phyloP scores from a whole-genome alignment of 92 coral and sea anemone genomes.

The Palythoa caribaeorum region DNA sequence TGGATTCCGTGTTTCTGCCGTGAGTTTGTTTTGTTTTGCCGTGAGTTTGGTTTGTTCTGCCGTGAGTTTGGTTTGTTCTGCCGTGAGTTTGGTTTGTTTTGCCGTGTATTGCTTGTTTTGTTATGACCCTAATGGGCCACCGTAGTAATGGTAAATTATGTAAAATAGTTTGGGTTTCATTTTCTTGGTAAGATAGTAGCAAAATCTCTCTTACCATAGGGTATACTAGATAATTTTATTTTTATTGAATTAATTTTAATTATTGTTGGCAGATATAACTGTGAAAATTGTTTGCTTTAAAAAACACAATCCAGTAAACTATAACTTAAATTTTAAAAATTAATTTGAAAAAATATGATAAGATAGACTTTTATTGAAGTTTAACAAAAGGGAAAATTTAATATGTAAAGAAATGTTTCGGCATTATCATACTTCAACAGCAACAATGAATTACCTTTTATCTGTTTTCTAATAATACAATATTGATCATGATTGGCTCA shows the following conservation, averaged over 20 bases:
- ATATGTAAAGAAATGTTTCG: background rate
- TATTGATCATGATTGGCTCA: background rate
- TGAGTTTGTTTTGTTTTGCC: too few relatives aligned
- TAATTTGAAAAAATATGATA: background rate
- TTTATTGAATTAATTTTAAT: too few relatives aligned
- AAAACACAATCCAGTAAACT: background rate
- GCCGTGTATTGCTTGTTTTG: too few relatives aligned
- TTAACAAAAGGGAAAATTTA: background rate
- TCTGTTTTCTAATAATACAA: background rate
- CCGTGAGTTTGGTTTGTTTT: too few relatives aligned
- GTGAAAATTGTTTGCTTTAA: background rate
- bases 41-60: too few relatives aligned
- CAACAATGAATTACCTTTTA: background rate
- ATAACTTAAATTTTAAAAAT: background rate
- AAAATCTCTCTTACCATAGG: background rate
- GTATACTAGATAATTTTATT: background rate
- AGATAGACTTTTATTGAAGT: background rate
- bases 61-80: too few relatives aligned
- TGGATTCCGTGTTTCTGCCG: too few relatives aligned
- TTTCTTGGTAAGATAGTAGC: background rate
- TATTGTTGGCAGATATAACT: background rate
- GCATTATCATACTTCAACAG: background rate
- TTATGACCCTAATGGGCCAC: too few relatives aligned
- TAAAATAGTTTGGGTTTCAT: background rate
- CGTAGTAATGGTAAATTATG: conserved; percentile 35